Evolutionary conservation across 2,797 vertebrate genomes (phyloP).

Genomic region (Schizothorax lantsangensis): DNA sequence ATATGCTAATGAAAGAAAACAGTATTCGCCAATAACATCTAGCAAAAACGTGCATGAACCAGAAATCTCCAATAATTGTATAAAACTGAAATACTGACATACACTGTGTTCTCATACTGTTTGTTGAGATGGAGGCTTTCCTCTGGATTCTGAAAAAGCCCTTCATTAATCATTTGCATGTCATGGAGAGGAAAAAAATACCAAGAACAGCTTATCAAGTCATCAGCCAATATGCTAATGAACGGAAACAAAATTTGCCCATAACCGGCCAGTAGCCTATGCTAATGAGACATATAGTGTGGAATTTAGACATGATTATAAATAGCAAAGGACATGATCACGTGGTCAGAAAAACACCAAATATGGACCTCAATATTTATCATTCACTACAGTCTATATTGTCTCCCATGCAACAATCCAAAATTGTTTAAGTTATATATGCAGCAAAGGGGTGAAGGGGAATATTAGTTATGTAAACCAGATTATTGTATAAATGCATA

Average conservation of each 20-base stretch:
- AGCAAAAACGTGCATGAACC: not conserved
- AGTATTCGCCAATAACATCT: not conserved
- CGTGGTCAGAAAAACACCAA: not conserved
- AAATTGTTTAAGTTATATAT: not conserved
- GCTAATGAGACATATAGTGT: not conserved
- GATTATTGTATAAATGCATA: not conserved
- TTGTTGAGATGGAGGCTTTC: not conserved
- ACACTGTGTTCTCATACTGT: not conserved
- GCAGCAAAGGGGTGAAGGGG: not conserved
- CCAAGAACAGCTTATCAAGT: not conserved
- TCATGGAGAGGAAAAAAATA: not conserved
- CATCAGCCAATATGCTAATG: constrained; percentile 5
- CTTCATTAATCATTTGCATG: not conserved
- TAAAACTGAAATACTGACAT: not conserved
- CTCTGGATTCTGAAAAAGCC: not conserved
- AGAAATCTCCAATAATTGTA: not conserved
- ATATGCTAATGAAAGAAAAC: not conserved
- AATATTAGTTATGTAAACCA: not conserved
- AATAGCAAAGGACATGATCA: not conserved
- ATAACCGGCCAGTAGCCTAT: not conserved
- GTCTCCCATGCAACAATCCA: not conserved
- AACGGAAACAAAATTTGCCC: not conserved
- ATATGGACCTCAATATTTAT: not conserved
- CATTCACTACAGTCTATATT: not conserved
- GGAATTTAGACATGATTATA: not conserved